These are phyloP conservation scores for Dicycla oo DNA, from an alignment of 2,888 invertebrate species.

Conservation along the genomic window DNA sequence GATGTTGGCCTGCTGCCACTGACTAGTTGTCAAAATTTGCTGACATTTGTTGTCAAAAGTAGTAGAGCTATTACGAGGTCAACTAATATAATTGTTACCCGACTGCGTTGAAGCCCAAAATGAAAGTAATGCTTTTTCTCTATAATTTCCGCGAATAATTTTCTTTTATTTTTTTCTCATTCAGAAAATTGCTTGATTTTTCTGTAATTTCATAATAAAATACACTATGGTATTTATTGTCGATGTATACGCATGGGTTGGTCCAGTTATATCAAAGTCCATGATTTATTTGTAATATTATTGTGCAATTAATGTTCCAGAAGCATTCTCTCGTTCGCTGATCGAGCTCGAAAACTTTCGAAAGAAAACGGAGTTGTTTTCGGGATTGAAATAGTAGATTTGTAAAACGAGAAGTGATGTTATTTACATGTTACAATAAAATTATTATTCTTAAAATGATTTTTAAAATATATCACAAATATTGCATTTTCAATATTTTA, in stretches of 20 bases:
- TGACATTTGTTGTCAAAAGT: background rate
- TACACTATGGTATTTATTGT: conserved; percentile 25
- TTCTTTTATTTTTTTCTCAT: background rate
- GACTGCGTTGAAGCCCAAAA: background rate
- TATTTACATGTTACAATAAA: background rate
- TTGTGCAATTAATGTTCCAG: conserved; percentile 24
- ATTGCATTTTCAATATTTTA: conserved; percentile 54
- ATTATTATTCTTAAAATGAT: background rate
- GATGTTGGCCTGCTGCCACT: no score
- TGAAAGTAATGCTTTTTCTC: background rate
- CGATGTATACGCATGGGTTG: conserved; percentile 35
- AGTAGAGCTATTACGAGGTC: background rate
- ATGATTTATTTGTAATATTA: conserved; percentile 21
- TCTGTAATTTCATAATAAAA: conserved; percentile 24
- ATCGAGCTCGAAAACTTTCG: background rate
- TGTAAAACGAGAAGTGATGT: background rate
- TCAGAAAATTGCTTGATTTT: background rate
- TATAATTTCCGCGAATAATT: background rate
- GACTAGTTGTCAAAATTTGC: no score
- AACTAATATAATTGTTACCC: background rate
- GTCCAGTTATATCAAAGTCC: conserved; percentile 31
- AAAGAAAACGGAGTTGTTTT: background rate
- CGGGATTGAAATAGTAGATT: background rate
- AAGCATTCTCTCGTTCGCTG: background rate
- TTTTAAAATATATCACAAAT: conserved; percentile 17